Conservation (phyloP, 2,797 vertebrate genomes). For the Trachops cirrhosus region DNA sequence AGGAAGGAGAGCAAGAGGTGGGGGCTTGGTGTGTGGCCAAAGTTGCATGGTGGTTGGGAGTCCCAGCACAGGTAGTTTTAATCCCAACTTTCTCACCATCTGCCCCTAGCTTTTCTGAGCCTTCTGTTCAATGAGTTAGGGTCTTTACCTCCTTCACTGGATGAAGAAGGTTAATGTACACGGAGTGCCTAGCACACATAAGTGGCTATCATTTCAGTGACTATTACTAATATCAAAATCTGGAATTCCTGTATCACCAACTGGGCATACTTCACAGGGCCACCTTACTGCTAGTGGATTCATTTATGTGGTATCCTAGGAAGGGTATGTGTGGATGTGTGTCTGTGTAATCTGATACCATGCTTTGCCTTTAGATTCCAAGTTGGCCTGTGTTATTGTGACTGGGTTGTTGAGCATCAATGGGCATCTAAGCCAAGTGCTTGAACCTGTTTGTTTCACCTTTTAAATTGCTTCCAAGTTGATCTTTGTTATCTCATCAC, state of each 20-base stretch:
- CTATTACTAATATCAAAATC: background rate
- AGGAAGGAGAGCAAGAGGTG: background rate
- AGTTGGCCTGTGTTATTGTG: slow-evolving; percentile 24
- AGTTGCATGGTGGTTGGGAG: background rate
- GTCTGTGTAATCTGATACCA: background rate
- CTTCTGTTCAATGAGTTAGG: background rate
- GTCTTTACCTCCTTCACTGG: background rate
- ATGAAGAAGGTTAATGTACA: background rate
- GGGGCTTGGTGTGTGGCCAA: background rate
- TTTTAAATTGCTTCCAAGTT: slow-evolving; percentile 75
- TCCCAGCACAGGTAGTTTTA: background rate
- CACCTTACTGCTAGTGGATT: background rate
- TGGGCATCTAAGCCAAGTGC: background rate
- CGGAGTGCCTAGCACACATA: no score
- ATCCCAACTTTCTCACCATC: background rate
- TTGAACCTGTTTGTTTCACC: slow-evolving; percentile 80
- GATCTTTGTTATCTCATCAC: slow-evolving; percentile 77
- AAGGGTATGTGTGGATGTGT: background rate
- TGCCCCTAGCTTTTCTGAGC: background rate
- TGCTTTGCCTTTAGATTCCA: background rate
- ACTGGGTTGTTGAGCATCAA: background rate
- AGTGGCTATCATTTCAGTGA: background rate
- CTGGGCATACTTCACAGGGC: background rate
- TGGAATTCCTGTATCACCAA: background rate
- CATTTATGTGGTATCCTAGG: background rate